phyloP scores from a whole-genome alignment of 2,888 invertebrate genomes.

The Erpobdella octoculata region DNA sequence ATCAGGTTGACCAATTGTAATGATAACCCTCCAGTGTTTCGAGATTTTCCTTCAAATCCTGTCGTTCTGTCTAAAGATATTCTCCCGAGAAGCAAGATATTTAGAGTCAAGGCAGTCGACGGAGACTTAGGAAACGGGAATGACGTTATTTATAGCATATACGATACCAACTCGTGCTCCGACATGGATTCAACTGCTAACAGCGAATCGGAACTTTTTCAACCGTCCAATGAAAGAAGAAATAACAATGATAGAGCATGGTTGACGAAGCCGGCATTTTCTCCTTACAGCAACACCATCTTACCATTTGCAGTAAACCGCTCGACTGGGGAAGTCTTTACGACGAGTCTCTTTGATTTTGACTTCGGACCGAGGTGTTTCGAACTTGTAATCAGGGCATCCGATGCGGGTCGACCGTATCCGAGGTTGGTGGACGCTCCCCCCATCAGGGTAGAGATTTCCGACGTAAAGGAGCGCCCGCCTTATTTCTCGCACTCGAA shows the following conservation, averaged over 20 bases:
- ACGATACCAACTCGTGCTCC: background rate
- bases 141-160: background rate
- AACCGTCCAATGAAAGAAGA: no score
- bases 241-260: no score
- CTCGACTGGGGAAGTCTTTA: background rate
- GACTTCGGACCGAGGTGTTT: background rate
- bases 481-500: background rate
- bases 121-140: background rate
- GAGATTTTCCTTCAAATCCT: background rate
- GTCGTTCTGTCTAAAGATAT: background rate
- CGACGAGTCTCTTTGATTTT: background rate
- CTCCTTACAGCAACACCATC: background rate
- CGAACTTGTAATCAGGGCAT: background rate
- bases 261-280: no score
- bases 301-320: background rate
- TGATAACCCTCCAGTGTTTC: background rate
- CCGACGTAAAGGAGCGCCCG: background rate
- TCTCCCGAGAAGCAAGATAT: background rate
- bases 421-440: background rate
- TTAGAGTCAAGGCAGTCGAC: background rate
- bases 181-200: no score
- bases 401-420: background rate
- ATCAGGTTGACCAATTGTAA: background rate
- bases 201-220: no score
- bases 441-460: background rate